Percentiles rank a stretch among this genome's conserved stretches.
These are phyloP conservation scores for Jaculus jaculus DNA, from an alignment of 2,113 vertebrate species.

Conservation along the genomic window DNA sequence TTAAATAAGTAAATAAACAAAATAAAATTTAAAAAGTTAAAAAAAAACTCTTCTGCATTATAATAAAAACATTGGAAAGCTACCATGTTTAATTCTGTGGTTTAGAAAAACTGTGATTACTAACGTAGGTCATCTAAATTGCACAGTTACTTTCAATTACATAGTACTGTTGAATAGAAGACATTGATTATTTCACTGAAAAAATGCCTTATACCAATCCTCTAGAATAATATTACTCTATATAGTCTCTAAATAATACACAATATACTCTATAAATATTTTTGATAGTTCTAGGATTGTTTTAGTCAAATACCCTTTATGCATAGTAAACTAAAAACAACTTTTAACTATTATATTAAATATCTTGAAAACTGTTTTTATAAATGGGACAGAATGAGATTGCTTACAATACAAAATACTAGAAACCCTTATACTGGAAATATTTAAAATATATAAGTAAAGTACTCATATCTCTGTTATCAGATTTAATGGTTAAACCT, in stretches of 20 bases:
- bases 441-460: conserved; percentile 47
- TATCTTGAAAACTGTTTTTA: conserved; percentile 14
- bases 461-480: background rate
- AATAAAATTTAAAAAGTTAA: conserved; percentile 6
- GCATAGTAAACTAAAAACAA: conserved; percentile 15
- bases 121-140: conserved; percentile 31
- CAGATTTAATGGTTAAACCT: background rate
- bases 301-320: background rate
- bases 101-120: conserved; percentile 47
- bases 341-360: background rate
- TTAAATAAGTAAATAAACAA: too few species aligned
- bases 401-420: conserved; percentile 8
- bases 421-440: conserved; percentile 26
- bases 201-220: background rate
- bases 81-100: background rate
- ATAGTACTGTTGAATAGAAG: background rate
- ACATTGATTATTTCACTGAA: conserved; percentile 14
- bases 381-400: conserved; percentile 11
- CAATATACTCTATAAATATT: background rate
- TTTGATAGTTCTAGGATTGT: conserved; percentile 47
- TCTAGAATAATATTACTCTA: background rate
- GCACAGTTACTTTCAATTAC: conserved; percentile 4
- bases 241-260: background rate
- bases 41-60: background rate
- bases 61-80: conserved; percentile 13